Percentiles rank a stretch among this genome's conserved stretches.
These are phyloP conservation scores for Arctocebus calabarensis DNA, from an alignment of 2,797 vertebrate species.

Conservation along the genomic window DNA sequence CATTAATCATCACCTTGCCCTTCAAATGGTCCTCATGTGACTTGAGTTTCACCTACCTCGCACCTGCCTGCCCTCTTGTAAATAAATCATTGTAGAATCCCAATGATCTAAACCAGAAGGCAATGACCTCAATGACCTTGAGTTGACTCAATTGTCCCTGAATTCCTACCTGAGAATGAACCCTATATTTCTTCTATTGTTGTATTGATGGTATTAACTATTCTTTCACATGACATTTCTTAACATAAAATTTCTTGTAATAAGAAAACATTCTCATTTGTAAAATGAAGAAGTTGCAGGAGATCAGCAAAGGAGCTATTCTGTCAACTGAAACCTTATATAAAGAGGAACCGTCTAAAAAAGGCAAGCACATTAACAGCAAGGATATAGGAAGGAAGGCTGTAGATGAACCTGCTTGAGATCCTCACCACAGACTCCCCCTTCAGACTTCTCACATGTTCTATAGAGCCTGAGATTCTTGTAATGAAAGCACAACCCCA, in stretches of 20 bases:
- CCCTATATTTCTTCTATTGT: not conserved
- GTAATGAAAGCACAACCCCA: not conserved
- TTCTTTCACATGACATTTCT: not conserved
- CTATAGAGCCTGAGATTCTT: not conserved
- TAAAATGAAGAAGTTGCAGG: not conserved
- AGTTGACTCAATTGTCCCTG: too few species aligned
- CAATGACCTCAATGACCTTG: not conserved
- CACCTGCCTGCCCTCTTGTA: not conserved
- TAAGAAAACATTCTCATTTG: not conserved
- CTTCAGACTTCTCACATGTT: not conserved
- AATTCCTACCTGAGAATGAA: not conserved
- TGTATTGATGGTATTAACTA: not conserved
- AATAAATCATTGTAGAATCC: not conserved
- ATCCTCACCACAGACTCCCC: not conserved
- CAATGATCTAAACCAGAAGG: not conserved
- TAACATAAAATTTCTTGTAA: not conserved
- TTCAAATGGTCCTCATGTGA: not conserved
- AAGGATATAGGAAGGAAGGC: not conserved
- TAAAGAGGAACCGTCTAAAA: not conserved
- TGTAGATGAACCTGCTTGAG: not conserved
- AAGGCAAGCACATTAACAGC: not conserved
- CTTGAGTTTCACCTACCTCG: slow-evolving; percentile 10
- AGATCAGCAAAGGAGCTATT: not conserved
- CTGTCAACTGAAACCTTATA: not conserved
- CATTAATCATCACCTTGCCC: not conserved